Conservation (phyloP, 2,888 invertebrate genomes). For the Polyploca ridens region DNA sequence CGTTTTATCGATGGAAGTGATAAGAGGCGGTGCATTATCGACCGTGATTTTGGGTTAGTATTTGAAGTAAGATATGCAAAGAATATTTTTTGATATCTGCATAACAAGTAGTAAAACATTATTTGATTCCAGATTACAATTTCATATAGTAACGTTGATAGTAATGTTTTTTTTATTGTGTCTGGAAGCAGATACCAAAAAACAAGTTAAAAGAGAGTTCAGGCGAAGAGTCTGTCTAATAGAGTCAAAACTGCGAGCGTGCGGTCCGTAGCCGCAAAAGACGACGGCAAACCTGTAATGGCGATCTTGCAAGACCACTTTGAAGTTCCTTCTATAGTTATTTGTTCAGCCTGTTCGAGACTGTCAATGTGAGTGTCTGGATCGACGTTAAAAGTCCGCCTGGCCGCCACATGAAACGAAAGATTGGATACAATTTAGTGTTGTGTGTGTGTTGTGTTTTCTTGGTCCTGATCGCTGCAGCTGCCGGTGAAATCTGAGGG, state of each 20-base stretch:
- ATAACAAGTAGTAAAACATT: slow-evolving; percentile 20
- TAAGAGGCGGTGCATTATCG: slow-evolving; percentile 78
- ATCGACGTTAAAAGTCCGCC: slow-evolving; percentile 98
- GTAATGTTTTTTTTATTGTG: background rate
- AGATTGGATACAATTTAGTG: slow-evolving; percentile 76
- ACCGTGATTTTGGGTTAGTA: slow-evolving; percentile 77
- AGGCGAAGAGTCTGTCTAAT: slow-evolving; percentile 82
- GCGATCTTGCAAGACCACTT: slow-evolving; percentile 99
- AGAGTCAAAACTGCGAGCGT: slow-evolving; percentile 82
- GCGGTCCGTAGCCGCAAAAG: slow-evolving; percentile 83
- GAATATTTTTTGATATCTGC: slow-evolving; percentile 71
- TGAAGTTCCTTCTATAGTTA: slow-evolving; percentile 99
- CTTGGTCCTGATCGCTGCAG: slow-evolving; percentile 37
- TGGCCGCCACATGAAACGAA: slow-evolving; percentile 85
- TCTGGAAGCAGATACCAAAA: slow-evolving; percentile 71
- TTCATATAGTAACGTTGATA: slow-evolving; percentile 11
- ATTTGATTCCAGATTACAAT: background rate
- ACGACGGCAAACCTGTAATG: slow-evolving; percentile 95
- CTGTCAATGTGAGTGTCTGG: slow-evolving; percentile 99
- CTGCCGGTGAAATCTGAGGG: slow-evolving; percentile 36
- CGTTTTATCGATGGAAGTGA: slow-evolving; percentile 70
- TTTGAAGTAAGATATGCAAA: slow-evolving; percentile 73
- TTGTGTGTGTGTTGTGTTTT: slow-evolving; percentile 61
- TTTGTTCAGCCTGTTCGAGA: slow-evolving; percentile 98
- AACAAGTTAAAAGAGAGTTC: slow-evolving; percentile 66